Evolutionary conservation across 2,113 vertebrate genomes (phyloP).

Genomic region (Sciurus niger): DNA sequence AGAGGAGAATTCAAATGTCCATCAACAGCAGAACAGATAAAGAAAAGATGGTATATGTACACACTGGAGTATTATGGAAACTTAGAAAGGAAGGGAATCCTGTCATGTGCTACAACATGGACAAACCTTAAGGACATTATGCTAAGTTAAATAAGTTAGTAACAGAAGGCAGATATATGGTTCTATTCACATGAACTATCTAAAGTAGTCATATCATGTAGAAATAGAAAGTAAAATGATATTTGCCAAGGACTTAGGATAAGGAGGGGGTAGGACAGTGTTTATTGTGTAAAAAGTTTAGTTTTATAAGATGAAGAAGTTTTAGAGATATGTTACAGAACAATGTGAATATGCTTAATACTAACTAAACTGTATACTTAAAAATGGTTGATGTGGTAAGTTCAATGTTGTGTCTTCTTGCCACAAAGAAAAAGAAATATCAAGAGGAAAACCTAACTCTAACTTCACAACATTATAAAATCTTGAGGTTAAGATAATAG

Average conservation of each 20-base stretch:
- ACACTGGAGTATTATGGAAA: not conserved
- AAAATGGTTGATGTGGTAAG: not conserved
- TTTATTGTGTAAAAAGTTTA: not conserved
- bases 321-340: not conserved
- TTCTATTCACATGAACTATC: not conserved
- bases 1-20: not conserved
- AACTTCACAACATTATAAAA: slow-evolving; percentile 27
- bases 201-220: not conserved
- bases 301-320: not conserved
- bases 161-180: not conserved
- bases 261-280: not conserved
- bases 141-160: not conserved
- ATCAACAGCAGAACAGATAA: not conserved
- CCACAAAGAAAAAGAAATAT: not conserved
- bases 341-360: not conserved
- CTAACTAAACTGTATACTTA: not conserved
- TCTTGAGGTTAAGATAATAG: not conserved
- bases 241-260: not conserved
- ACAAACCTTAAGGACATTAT: not conserved
- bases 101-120: not conserved
- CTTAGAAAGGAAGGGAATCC: not conserved
- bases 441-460: not conserved
- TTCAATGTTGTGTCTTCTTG: not conserved
- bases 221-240: not conserved
- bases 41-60: not conserved